Conservation (phyloP, 2,797 vertebrate genomes). For the Siniperca undulata region DNA sequence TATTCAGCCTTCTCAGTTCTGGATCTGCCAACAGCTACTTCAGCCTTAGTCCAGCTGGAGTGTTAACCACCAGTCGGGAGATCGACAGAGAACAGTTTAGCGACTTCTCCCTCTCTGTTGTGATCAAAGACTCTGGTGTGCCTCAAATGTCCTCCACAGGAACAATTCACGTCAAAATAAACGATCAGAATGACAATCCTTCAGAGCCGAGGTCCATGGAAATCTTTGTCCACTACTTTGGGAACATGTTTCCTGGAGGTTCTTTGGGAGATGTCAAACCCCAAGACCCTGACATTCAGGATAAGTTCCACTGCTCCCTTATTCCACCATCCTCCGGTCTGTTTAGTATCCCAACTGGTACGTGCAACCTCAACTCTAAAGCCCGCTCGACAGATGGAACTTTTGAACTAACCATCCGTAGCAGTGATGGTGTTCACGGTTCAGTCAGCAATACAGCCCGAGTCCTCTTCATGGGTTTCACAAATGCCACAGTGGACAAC, state of each 20-base stretch:
- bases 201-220: conserved; percentile 94
- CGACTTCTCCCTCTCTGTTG: conserved; percentile 92
- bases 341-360: conserved; percentile 91
- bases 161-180: conserved; percentile 91
- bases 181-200: conserved; percentile 97
- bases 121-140: conserved; percentile 94
- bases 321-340: conserved; percentile 91
- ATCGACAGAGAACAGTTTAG: conserved; percentile 96
- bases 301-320: conserved; percentile 94
- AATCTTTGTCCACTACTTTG: conserved; percentile 96
- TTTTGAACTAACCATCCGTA: conserved; percentile 92
- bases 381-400: conserved; percentile 92
- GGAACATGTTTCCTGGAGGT: conserved; percentile 94
- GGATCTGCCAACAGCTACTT: conserved; percentile 94
- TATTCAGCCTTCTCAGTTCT: conserved; percentile 90
- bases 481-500: conserved; percentile 94
- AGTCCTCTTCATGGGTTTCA: conserved; percentile 91
- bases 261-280: conserved; percentile 93
- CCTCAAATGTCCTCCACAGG: conserved; percentile 99
- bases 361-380: conserved; percentile 92
- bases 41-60: conserved; percentile 90
- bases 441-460: conserved; percentile 91
- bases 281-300: conserved; percentile 93
- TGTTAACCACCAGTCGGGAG: conserved; percentile 92
- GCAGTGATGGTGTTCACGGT: conserved; percentile 92